Evolutionary conservation across 2,888 invertebrate genomes (phyloP).

Genomic region (Acleris cristana): DNA sequence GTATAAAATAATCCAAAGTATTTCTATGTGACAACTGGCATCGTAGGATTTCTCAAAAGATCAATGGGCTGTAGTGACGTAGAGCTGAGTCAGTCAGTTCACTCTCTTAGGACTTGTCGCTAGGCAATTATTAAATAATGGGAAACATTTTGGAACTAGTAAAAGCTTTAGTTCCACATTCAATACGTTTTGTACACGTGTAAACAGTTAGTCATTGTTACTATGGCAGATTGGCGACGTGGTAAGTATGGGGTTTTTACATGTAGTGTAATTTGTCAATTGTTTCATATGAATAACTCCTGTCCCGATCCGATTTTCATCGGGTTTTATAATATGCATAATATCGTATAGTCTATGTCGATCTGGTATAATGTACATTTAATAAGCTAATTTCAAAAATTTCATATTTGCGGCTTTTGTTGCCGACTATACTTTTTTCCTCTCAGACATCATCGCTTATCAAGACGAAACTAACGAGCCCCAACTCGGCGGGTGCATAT

Average conservation of each 20-base stretch:
- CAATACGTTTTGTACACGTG: constrained; percentile 17
- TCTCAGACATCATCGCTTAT: too few species aligned
- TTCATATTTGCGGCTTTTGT: too few species aligned
- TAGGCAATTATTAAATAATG: constrained; percentile 41
- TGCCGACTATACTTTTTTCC: too few species aligned
- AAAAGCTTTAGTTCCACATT: constrained; percentile 18
- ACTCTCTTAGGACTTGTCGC: constrained; percentile 41
- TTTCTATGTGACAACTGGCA: constrained; percentile 24
- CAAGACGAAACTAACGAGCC: too few species aligned
- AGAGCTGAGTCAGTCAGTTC: constrained; percentile 42
- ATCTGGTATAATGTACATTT: too few species aligned
- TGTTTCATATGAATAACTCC: too few species aligned
- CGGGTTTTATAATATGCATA: too few species aligned
- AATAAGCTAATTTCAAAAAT: too few species aligned
- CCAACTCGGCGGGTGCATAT: too few species aligned
- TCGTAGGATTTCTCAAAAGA: constrained; percentile 38
- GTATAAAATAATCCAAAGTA: constrained; percentile 2
- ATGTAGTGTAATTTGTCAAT: too few species aligned
- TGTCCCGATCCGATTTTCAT: too few species aligned
- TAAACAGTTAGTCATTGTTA: constrained; percentile 31
- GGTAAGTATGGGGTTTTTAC: background rate
- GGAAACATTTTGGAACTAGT: constrained; percentile 25
- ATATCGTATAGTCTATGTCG: too few species aligned
- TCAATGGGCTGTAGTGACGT: constrained; percentile 51
- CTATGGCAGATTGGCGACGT: constrained; percentile 5